Conservation (phyloP, 2,797 vertebrate genomes). For the Protonibea diacanthus region DNA sequence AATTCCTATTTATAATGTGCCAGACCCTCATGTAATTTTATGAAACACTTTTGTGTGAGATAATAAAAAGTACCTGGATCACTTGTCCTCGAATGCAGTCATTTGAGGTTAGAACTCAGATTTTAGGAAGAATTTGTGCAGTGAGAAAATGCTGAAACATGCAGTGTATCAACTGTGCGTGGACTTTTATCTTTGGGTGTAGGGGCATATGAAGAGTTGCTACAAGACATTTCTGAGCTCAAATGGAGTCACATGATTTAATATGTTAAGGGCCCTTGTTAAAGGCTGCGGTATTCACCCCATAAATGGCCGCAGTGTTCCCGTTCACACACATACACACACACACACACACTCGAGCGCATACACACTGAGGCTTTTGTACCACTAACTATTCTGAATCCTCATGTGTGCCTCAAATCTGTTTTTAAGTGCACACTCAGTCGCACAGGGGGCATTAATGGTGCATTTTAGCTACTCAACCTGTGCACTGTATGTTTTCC, state of each 20-base stretch:
- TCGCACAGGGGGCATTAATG: not conserved
- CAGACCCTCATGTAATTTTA: slow-evolving; percentile 49
- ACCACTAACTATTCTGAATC: slow-evolving; percentile 58
- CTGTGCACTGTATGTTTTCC: slow-evolving; percentile 25
- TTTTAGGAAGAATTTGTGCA: not conserved
- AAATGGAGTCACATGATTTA: slow-evolving; percentile 72
- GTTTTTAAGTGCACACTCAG: slow-evolving; percentile 35
- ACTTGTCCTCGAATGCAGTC: not conserved
- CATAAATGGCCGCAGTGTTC: slow-evolving; percentile 81
- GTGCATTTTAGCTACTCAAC: slow-evolving; percentile 18
- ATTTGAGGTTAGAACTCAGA: slow-evolving; percentile 28
- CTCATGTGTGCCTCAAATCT: slow-evolving; percentile 59
- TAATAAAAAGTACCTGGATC: slow-evolving; percentile 16
- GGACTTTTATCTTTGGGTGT: not conserved
- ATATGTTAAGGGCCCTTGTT: slow-evolving; percentile 77
- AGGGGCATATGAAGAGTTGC: slow-evolving; percentile 22
- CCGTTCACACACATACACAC: slow-evolving; percentile 44
- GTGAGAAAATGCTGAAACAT: not conserved
- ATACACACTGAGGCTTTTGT: slow-evolving; percentile 59
- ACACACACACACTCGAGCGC: slow-evolving; percentile 31
- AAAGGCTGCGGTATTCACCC: slow-evolving; percentile 68
- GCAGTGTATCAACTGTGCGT: slow-evolving; percentile 6
- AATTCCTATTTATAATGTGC: slow-evolving; percentile 14
- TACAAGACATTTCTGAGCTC: slow-evolving; percentile 51
- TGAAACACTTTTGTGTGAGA: slow-evolving; percentile 37